These are phyloP conservation scores for Cecropterus lyciades DNA, from an alignment of 1,140 invertebrate species.

Conservation along the genomic window DNA sequence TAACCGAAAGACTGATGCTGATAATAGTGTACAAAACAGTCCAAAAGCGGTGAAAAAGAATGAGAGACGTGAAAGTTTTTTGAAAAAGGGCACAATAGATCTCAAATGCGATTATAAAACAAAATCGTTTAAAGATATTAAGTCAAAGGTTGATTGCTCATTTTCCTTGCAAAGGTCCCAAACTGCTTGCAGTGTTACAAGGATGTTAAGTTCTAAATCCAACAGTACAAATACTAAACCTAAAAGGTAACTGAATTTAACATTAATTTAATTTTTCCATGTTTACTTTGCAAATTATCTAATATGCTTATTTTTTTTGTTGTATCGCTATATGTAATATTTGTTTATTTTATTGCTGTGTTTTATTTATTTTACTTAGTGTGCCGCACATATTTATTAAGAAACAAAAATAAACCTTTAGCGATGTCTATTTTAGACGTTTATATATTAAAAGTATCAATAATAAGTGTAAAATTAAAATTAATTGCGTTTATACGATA, in stretches of 20 bases:
- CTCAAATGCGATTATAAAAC: constrained; percentile 88
- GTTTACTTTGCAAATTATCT: not conserved
- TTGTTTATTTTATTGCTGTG: not conserved
- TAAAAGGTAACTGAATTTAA: constrained; percentile 67
- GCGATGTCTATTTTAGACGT: too few species aligned
- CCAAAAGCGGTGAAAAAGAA: constrained; percentile 74
- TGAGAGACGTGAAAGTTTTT: constrained; percentile 91
- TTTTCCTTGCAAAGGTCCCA: constrained; percentile 79
- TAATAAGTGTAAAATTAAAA: not conserved
- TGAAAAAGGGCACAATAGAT: constrained; percentile 88
- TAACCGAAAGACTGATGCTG: constrained; percentile 76
- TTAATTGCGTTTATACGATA: not conserved
- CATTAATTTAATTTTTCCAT: not conserved
- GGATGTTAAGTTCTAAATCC: constrained; percentile 77
- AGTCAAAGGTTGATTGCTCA: constrained; percentile 89
- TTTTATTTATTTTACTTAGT: not conserved
- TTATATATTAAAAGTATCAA: not conserved
- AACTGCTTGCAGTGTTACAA: constrained; percentile 76
- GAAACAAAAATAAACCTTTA: too few species aligned
- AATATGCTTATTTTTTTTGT: not conserved
- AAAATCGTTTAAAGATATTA: constrained; percentile 92
- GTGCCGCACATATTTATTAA: too few species aligned
- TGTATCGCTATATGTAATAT: not conserved
- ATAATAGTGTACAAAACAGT: constrained; percentile 76
- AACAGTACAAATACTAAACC: constrained; percentile 73